phyloP scores from a whole-genome alignment of 2,113 vertebrate genomes.

The Indri indri region DNA sequence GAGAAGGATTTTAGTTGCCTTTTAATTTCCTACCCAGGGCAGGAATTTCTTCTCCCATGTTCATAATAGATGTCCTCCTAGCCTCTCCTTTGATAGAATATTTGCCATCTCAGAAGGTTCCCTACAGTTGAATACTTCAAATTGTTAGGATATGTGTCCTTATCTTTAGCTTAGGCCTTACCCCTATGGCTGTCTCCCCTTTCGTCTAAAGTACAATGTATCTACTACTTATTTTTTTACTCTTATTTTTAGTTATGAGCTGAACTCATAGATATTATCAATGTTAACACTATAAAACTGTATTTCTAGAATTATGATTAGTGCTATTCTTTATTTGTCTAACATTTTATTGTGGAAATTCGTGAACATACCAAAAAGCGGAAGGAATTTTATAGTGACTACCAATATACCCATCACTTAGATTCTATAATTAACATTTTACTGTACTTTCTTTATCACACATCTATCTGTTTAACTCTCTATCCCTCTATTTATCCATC shows the following conservation, averaged over 20 bases:
- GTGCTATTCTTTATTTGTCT: constrained; percentile 12
- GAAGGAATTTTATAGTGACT: background rate
- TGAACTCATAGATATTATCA: background rate
- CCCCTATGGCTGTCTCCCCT: constrained; percentile 9
- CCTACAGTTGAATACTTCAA: background rate
- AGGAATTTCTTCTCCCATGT: background rate
- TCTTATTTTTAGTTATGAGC: constrained; percentile 13
- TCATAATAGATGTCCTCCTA: background rate
- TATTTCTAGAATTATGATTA: background rate
- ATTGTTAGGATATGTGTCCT: background rate
- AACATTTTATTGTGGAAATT: background rate
- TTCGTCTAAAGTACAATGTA: background rate
- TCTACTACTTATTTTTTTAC: background rate
- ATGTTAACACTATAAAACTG: background rate
- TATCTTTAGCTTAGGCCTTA: background rate
- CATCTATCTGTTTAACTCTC: background rate
- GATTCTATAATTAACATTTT: background rate
- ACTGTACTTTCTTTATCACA: background rate
- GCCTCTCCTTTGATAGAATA: background rate
- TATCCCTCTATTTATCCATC: background rate
- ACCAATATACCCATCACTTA: background rate
- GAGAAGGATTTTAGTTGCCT: constrained; percentile 2
- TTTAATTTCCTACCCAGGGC: background rate
- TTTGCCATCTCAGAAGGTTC: background rate
- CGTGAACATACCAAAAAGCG: background rate